A percentile compares a stretch with the other conserved stretches of the same genome.
Evolutionary conservation across 2,888 invertebrate species (phyloP).

Genomic region (Notocelia uddmanniana): DNA sequence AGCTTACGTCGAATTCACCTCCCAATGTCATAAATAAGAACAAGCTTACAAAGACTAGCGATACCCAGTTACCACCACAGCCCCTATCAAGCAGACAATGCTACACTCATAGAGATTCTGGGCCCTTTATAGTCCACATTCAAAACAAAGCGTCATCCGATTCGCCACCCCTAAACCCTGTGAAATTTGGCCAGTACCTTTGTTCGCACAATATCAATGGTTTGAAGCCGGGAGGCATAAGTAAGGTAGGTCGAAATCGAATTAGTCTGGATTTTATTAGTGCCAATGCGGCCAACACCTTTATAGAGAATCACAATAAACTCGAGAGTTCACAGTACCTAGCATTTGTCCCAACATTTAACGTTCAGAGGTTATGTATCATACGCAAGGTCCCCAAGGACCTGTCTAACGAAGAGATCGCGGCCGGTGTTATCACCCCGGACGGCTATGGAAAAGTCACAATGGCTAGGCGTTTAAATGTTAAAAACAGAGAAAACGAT

Average conservation of each 20-base stretch:
- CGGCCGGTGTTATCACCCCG: too few species aligned
- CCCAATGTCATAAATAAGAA: background rate
- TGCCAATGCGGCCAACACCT: background rate
- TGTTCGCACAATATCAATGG: background rate
- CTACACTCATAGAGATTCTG: background rate
- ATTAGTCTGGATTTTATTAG: background rate
- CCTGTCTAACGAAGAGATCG: too few species aligned
- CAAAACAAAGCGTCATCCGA: background rate
- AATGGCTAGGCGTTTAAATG: too few species aligned
- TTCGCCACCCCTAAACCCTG: background rate
- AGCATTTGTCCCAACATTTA: background rate
- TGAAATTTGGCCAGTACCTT: background rate
- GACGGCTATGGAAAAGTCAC: too few species aligned
- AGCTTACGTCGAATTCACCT: background rate
- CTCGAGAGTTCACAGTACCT: background rate
- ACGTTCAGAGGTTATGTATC: background rate
- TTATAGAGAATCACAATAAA: background rate
- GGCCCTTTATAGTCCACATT: background rate
- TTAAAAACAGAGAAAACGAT: background rate
- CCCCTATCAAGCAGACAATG: background rate
- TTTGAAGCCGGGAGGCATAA: background rate
- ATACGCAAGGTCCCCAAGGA: too few species aligned
- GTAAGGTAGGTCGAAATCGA: background rate
- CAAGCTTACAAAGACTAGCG: background rate
- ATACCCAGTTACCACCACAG: background rate